These are phyloP conservation scores for Dolichotis patagonum DNA, from an alignment of 2,113 vertebrate species.

Conservation along the genomic window DNA sequence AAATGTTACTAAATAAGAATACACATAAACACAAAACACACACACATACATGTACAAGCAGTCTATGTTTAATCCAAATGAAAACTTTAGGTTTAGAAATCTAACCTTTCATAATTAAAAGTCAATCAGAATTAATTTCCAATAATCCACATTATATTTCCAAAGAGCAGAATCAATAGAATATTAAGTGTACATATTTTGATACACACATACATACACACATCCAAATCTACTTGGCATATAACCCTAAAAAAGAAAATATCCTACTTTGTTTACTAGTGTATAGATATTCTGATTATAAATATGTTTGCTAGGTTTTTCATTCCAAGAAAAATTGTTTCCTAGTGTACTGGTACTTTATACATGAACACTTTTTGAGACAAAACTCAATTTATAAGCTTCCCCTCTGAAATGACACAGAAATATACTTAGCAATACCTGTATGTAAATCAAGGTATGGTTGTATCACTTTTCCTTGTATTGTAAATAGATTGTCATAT, in stretches of 20 bases:
- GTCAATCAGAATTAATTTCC: not conserved
- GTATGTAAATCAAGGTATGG: not conserved
- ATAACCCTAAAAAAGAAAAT: not conserved
- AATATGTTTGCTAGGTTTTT: not conserved
- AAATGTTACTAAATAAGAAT: not conserved
- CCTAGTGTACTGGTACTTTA: not conserved
- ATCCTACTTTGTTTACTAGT: not conserved
- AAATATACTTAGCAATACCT: not conserved
- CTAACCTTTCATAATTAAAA: constrained; percentile 1
- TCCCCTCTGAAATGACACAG: not conserved
- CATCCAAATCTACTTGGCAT: not conserved
- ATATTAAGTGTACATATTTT: not conserved
- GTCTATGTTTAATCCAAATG: not conserved
- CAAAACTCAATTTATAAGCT: not conserved
- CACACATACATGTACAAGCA: not conserved
- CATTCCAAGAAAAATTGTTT: constrained; percentile 11
- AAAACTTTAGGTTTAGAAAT: not conserved
- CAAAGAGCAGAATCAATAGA: not conserved
- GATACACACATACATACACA: not conserved
- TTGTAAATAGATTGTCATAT: not conserved
- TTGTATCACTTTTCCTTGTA: not conserved
- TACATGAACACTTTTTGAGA: not conserved
- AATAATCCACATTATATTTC: not conserved
- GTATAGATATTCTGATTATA: constrained; percentile 15
- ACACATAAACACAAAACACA: too few relatives aligned